Base-by-base conservation (phyloP, 2,888 invertebrate species). In the Muschampia staudingeri region DNA sequence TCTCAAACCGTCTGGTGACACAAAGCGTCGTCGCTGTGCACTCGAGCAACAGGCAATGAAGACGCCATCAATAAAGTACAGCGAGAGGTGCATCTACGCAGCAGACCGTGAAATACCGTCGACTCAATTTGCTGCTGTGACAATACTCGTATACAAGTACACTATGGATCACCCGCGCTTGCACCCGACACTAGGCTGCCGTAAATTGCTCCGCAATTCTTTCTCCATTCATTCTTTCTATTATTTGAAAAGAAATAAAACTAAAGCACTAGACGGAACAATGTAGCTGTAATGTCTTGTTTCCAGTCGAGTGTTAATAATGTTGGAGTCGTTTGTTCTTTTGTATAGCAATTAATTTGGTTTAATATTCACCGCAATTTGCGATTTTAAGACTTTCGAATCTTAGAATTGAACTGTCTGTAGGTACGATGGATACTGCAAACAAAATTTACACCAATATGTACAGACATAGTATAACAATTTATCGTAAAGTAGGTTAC, bases 21-120 rank as follows among this genome's bases (percentile, higher is more conserved):
- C 61, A 61, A 61, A 61, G 61, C 61, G 25, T 61, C 76, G 80
- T 70, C 80, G 70, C 61, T 69, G 75, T n/a, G 69, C 80, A 76
- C 70, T 70, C 80, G 87, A 87, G 85, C 79, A 84, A 85, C 87
- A 89, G 87, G 88, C 91, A 92, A 91, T 90, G 89, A 91, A 92
- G 91, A 90, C 88, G 71, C 78, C 90, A 90, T 89, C 90, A 91
- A 91, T 92, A 91, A 91, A 93, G 90, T 87, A 91, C 88, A 87
- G 89, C 89, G 89, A 89, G 90, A 92, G 91, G 91, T 93, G 93
- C 94, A 93, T 91, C 90, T 91, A 90, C 89, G 93, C 94, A 93
- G 91, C 90, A 92, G 94, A 93, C 93, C 94, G 94, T 95, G 93
- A 95, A 96, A 94, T 93, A 90, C 91, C 92, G 94, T 90, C 92